Percentiles rank a stretch among this genome's conserved stretches.
phyloP scores from a whole-genome alignment of 2,888 invertebrate genomes.

The Drosophila atripex region DNA sequence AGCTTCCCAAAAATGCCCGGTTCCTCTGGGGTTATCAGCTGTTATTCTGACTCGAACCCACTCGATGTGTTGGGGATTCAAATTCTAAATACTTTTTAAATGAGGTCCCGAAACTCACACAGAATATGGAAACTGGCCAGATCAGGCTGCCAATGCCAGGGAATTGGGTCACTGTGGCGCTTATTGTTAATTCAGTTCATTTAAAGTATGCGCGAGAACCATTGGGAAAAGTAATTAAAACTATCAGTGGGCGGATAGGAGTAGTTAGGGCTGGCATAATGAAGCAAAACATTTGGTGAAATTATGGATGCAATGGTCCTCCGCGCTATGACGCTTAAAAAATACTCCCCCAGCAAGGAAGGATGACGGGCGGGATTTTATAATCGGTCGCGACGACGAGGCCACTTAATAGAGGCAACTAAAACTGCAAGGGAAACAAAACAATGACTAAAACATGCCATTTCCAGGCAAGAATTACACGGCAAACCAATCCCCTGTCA shows the following conservation, averaged over 20 bases:
- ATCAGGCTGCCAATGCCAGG: no score
- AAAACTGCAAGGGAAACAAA: constrained; percentile 40
- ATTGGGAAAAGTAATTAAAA: constrained; percentile 31
- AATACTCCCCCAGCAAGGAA: constrained; percentile 21
- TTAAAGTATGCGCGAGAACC: background rate
- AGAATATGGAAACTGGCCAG: background rate
- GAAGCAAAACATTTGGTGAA: constrained; percentile 29
- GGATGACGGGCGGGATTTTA: constrained; percentile 43
- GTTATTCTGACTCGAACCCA: background rate
- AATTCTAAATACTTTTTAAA: background rate
- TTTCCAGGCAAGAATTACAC: constrained; percentile 46
- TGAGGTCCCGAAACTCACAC: background rate
- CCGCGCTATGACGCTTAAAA: constrained; percentile 59
- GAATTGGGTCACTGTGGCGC: no score
- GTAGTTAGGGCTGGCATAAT: constrained; percentile 4
- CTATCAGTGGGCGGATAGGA: constrained; percentile 7
- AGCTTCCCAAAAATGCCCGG: constrained; percentile 19
- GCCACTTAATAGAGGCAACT: constrained; percentile 65
- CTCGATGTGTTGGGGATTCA: constrained; percentile 19
- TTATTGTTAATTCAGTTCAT: background rate
- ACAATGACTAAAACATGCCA: constrained; percentile 65
- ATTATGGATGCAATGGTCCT: constrained; percentile 39
- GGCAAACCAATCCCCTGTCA: constrained; percentile 52
- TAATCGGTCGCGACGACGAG: constrained; percentile 18
- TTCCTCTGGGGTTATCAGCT: constrained; percentile 15